Conservation (phyloP, 2,113 vertebrate genomes). For the Percopsis transmontana region DNA sequence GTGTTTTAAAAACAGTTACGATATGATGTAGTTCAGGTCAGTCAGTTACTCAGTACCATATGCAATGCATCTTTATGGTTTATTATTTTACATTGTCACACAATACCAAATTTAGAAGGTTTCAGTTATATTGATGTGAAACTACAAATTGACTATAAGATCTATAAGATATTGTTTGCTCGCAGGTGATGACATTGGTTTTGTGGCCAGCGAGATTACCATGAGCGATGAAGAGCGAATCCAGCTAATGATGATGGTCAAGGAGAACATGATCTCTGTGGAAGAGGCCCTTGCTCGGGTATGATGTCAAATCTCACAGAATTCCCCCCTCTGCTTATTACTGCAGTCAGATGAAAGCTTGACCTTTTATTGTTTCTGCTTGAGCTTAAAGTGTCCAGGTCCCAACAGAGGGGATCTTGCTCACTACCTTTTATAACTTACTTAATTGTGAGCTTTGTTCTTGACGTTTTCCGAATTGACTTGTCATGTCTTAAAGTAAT, state of each 20-base stretch:
- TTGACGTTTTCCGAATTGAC: too few species aligned
- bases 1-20: too few species aligned
- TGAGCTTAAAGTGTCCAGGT: background rate
- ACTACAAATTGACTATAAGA: background rate
- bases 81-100: too few species aligned
- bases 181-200: conserved; percentile 91
- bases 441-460: too few species aligned
- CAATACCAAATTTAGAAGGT: too few species aligned
- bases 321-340: background rate
- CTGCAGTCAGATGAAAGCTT: background rate
- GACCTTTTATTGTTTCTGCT: background rate
- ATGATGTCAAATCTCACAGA: conserved; percentile 40
- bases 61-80: too few species aligned
- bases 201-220: conserved; percentile 94
- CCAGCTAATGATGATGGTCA: conserved; percentile 99
- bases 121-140: too few species aligned
- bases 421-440: background rate
- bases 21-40: too few species aligned
- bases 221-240: conserved; percentile 98
- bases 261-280: conserved; percentile 98
- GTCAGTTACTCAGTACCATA: too few species aligned
- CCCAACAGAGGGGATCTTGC: background rate
- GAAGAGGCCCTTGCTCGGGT: conserved; percentile 96
- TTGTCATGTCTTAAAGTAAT: too few species aligned
- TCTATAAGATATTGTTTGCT: conserved; percentile 22